Base-by-base conservation (phyloP, 64 coral and sea anemone species). In the Anthopleura sola region DNA sequence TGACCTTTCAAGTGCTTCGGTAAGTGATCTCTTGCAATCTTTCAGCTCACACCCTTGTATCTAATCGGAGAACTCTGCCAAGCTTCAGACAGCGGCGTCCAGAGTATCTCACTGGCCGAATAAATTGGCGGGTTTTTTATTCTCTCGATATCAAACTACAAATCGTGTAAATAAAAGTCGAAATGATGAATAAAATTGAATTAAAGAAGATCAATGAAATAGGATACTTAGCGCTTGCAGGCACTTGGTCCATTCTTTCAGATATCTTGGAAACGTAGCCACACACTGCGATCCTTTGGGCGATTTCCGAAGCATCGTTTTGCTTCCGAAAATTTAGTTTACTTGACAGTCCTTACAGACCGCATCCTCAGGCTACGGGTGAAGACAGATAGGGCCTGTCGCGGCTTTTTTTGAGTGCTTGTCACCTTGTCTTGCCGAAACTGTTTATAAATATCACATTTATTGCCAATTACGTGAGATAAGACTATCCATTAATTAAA, bases 391-490 rank as follows among this genome's bases (percentile, higher is more conserved):
- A n/a, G 76, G 38, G 3, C 38, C 76, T 74, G 82, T 83, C 88
- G 93, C 89, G 89, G 71, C 93, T 86, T 87, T 95, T 94, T 88
- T 95, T 69, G 87, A 71, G 88, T 90, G 78, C 85, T 95, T 91
- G 87, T 91, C 93, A 95, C 93, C 93, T 91, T 95, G 89, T 85
- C 93, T 83, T 88, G 79, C 90, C 90, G 94, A 96, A 90, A 89
- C 87, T 92, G 90, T 96, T 96, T 92, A 89, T 96, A 96, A 96
- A 96, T 96, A 96, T 96, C 94, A 96, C 94, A 96, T 96, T 96
- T 96, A 96, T 96, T 89, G 90, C 83, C 94, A 96, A 92, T 96
- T 96, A 96, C 76, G 86, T 47, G 29, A 96, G 94, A 96, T 96
- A 96, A 96, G 90, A 86, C 87, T 86, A 82, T 78, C 90, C 85